phyloP scores from a whole-genome alignment of 2,797 vertebrate genomes.

The Onychomys torridus region DNA sequence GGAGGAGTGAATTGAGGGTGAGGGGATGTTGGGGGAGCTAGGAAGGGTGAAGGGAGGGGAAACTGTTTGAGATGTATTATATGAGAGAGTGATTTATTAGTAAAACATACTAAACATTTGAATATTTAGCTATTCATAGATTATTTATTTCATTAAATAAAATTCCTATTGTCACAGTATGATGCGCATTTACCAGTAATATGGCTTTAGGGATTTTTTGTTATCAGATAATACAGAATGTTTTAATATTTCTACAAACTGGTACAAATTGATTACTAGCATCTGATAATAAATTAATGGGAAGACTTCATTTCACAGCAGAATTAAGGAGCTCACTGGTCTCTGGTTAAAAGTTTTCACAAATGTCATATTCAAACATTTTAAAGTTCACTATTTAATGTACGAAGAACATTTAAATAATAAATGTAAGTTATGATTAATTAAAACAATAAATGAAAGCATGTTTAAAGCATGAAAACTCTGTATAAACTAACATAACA shows the following conservation, averaged over 20 bases:
- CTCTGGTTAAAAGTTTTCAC: background rate
- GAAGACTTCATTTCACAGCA: background rate
- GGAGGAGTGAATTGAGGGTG: too few relatives aligned
- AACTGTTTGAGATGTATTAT: too few relatives aligned
- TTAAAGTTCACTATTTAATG: background rate
- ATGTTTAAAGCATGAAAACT: background rate
- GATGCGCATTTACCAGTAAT: background rate
- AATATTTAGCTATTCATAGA: background rate
- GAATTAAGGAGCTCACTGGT: background rate
- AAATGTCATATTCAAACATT: background rate
- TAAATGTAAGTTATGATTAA: background rate
- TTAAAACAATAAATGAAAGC: background rate
- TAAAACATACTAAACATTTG: background rate
- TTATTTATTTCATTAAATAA: background rate
- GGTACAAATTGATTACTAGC: background rate
- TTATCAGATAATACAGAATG: background rate
- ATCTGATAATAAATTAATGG: background rate
- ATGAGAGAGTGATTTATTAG: too few relatives aligned
- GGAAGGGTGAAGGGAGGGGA: too few relatives aligned
- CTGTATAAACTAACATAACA: background rate
- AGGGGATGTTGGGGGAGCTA: too few relatives aligned
- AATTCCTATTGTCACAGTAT: background rate
- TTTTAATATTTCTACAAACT: background rate
- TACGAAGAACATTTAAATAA: background rate
- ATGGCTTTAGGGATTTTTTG: background rate